Conservation (phyloP, 2,888 invertebrate species). For the Amblyjoppa proteus region DNA sequence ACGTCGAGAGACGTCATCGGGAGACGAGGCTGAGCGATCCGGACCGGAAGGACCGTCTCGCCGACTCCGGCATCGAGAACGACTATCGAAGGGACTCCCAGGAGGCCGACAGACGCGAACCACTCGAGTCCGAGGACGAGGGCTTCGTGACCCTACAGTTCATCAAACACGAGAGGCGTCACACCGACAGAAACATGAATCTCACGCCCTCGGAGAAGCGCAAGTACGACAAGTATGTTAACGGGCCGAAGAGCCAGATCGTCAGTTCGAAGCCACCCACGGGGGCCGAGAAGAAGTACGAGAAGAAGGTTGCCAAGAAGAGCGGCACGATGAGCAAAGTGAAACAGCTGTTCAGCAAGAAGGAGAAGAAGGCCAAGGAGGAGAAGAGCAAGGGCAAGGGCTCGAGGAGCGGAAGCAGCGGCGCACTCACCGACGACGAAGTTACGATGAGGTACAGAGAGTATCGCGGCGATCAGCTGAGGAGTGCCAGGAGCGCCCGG, state of each 20-base stretch:
- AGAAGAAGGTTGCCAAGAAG: conserved; percentile 82
- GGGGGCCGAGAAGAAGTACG: conserved; percentile 82
- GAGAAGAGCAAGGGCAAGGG: conserved; percentile 84
- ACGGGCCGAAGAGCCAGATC: conserved; percentile 74
- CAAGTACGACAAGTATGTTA: conserved; percentile 78
- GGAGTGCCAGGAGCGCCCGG: conserved; percentile 81
- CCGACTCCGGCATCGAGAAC: conserved; percentile 93
- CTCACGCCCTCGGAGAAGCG: conserved; percentile 79
- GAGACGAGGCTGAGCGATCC: conserved; percentile 84
- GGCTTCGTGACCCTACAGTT: conserved; percentile 90
- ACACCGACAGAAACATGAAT: conserved; percentile 89
- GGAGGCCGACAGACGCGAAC: conserved; percentile 80
- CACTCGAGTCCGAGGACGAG: conserved; percentile 89
- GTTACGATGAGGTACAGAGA: conserved; percentile 83
- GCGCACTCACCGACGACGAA: conserved; percentile 82
- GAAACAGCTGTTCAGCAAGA: conserved; percentile 92
- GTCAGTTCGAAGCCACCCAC: conserved; percentile 81
- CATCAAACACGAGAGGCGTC: conserved; percentile 90
- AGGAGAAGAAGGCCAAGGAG: conserved; percentile 89
- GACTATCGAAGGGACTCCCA: conserved; percentile 91
- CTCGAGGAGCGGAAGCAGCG: conserved; percentile 76
- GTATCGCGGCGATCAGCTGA: conserved; percentile 82
- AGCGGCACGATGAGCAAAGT: conserved; percentile 86
- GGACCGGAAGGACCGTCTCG: conserved; percentile 88
- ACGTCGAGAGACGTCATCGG: conserved; percentile 78